Conservation (phyloP, 2,113 vertebrate species). For the Synchiropus splendidus region DNA sequence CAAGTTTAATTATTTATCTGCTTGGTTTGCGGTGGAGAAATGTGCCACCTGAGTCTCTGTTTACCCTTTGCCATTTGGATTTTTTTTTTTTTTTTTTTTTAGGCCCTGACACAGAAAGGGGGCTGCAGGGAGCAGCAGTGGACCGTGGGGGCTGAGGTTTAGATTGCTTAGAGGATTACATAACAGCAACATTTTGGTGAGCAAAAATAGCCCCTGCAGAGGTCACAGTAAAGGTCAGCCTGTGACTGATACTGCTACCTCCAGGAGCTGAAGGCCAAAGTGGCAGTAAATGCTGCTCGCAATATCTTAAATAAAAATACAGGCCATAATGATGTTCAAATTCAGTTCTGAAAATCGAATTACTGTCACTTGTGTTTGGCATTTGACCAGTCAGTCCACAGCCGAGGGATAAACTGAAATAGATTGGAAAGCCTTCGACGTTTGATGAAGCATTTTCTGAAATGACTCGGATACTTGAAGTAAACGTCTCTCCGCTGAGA, state of each 20-base stretch:
- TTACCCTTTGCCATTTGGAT: constrained; percentile 60
- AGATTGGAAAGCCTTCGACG: neutral
- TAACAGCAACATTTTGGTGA: constrained; percentile 57
- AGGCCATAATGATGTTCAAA: too few species aligned
- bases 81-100: constrained; percentile 6
- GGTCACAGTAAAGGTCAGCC: constrained; percentile 63
- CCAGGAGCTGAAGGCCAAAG: constrained; percentile 24
- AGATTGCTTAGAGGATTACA: constrained; percentile 49
- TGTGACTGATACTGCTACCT: constrained; percentile 43
- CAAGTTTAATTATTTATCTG: constrained; percentile 19
- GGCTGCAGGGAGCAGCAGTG: constrained; percentile 7
- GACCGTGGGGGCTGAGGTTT: constrained; percentile 10
- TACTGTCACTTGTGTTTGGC: too few species aligned
- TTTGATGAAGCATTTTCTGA: constrained; percentile 5
- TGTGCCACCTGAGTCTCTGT: constrained; percentile 43
- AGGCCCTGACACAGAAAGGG: constrained; percentile 13
- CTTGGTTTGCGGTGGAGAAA: constrained; percentile 16
- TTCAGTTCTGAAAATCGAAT: too few species aligned
- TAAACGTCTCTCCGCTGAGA: constrained; percentile 6
- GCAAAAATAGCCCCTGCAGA: constrained; percentile 59
- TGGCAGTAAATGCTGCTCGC: constrained; percentile 1
- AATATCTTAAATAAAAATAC: constrained; percentile 12
- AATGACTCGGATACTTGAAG: neutral
- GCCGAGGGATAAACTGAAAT: constrained; percentile 6
- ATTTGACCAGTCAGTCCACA: too few species aligned